Conservation (phyloP, 1,140 invertebrate species). For the Amphibalanus amphitrite region DNA sequence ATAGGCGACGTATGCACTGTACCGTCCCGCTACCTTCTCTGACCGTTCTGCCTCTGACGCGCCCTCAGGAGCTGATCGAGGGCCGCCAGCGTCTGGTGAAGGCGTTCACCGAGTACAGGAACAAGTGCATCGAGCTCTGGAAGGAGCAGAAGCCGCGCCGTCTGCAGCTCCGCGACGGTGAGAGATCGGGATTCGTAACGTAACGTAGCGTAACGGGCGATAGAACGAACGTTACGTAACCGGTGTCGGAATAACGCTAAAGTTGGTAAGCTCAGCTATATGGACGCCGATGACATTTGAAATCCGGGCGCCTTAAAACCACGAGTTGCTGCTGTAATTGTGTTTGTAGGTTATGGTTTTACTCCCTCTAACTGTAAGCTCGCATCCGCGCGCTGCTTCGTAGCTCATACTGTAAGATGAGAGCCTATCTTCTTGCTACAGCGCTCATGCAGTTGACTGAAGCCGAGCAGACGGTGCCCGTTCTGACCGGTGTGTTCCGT, state of each 20-base stretch:
- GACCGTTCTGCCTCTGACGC: neutral
- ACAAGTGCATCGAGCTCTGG: constrained; percentile 42
- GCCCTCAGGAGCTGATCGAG: constrained; percentile 53
- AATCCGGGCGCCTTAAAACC: too few relatives aligned
- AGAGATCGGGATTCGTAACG: too few relatives aligned
- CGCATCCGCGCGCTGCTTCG: neutral
- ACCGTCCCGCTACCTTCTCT: too few relatives aligned
- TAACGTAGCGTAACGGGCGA: too few relatives aligned
- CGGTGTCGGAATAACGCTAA: too few relatives aligned
- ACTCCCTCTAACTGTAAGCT: neutral
- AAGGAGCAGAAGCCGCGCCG: constrained; percentile 24
- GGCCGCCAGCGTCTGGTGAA: constrained; percentile 78
- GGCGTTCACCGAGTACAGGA: constrained; percentile 63
- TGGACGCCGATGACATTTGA: too few relatives aligned
- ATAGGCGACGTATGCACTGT: too few relatives aligned
- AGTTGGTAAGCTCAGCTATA: too few relatives aligned
- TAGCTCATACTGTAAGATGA: neutral
- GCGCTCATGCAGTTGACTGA: neutral
- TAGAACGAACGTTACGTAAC: too few relatives aligned
- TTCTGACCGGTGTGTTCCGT: constrained; percentile 13
- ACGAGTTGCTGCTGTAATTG: constrained; percentile 2
- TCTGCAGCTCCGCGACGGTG: constrained; percentile 54
- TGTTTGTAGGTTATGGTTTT: too few relatives aligned
- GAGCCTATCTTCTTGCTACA: constrained; percentile 4
- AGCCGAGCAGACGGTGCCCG: constrained; percentile 2